A percentile compares a stretch with the other conserved stretches of the same genome.
Evolutionary conservation across 2,797 vertebrate species (phyloP).

Genomic region (Hemitrygon akajei): DNA sequence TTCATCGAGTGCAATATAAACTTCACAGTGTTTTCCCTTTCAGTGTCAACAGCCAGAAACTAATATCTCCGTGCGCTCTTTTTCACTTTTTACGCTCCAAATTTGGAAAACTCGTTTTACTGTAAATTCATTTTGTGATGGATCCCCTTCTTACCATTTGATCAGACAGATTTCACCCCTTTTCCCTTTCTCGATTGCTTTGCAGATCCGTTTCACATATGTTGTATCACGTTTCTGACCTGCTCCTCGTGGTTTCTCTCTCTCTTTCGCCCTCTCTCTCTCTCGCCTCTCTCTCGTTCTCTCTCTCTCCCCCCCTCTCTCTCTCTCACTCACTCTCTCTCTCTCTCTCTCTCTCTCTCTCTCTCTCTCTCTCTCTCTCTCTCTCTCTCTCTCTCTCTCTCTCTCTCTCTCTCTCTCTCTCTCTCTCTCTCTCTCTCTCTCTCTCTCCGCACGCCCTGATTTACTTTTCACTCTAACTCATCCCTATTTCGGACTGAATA

Average conservation of each 20-base stretch:
- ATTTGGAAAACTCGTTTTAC: background rate
- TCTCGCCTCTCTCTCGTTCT: rapidly evolving
- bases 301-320: background rate
- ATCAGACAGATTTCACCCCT: background rate
- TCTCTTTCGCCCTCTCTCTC: background rate
- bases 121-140: background rate
- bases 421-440: background rate
- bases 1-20: background rate
- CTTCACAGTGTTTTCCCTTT: background rate
- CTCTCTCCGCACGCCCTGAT: background rate
- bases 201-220: background rate
- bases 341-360: background rate
- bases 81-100: background rate
- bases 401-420: background rate
- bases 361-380: no score
- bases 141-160: background rate
- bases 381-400: no score
- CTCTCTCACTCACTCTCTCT: background rate
- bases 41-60: background rate
- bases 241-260: background rate
- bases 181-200: background rate
- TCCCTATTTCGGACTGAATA: background rate
- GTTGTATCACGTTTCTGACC: background rate
- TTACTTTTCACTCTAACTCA: background rate
- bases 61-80: background rate